Evolutionary conservation across 2,888 invertebrate species (phyloP), one percentile per base, ranked within the genome.

Genomic region (Hyles lineata): DNA sequence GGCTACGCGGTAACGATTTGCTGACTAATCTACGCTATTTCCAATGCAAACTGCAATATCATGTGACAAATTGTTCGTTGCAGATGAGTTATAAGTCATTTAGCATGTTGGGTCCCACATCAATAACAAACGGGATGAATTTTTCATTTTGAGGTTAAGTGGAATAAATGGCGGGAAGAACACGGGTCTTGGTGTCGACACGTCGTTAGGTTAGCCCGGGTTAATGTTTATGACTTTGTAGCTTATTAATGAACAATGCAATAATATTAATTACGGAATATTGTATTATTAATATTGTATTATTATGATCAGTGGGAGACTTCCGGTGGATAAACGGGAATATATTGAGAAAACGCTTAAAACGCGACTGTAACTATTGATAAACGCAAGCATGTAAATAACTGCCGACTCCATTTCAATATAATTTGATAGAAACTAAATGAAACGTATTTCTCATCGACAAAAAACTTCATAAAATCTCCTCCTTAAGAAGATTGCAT

Each of bases 1-100:
- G 73, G 75, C 73, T 72, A 23, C 73, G 67, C 43, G 67, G 50
- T 50, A 67, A 63, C 62, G 55, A 58, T 70, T 70, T 69, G 67
- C 67, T 67, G 67, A 67, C 67, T 67, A 67, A 67, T 67, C 67
- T 67, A 50, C 23, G 17, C 67, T 23, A 67, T 67, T 67, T 15
- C 43, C 67, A 67, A 50, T 67, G 67, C 67, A 67, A 67, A 67
- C 67, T 67, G 67, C 67, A 67, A 67, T 67, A 43, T 67, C 21
- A 67, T 67, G n/a, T 67, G 67, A 67, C 67, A 67, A 67, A 67
- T 67, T 50, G 50, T 23, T 6, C 23, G 67, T 2, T 23, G 50
- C 43, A 67, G 67, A 67, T 67, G 67, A 67, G 43, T 67, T 67
- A 67, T 67, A 67, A 43, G 67, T 43, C 43, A 67, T 50, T 67